Base-by-base conservation (phyloP, 2,113 vertebrate genomes). In the Periophthalmodon schlosseri region DNA sequence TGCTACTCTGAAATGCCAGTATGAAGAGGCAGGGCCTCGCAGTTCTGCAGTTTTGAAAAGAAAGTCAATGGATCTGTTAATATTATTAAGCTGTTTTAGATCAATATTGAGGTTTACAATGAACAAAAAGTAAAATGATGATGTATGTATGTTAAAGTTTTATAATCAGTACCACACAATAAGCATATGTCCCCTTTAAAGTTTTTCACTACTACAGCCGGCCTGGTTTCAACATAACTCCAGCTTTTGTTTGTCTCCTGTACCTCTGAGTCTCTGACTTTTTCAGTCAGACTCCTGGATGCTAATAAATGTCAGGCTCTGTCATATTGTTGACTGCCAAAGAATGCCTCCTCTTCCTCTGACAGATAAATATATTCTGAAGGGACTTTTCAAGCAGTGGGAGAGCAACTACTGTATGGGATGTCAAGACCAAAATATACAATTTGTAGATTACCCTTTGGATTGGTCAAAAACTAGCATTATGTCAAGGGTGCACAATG, bases 291-390 rank as follows among this genome's bases (percentile, higher is more conserved):
- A 72, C 75, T 70, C 74, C 68, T 36, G n/a, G 68, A 61, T 44
- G 61, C 60, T 68, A 77, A 75, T 76, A 44, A 71, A 73, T 69
- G 80, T 83, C 81, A 75, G 68, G 77, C 72, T 24, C 71, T 81
- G 68, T 79, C 68, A 73, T 80, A 68, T 78, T 70, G 57, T 58
- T 57, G 80, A 70, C 82, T 88, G 80, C 80, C 83, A 78, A 84
- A 83, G 79, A 81, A 83, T 79, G 76, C 82, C 75, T 80, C 72
- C 61, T 75, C 76, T 84, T 82, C 69, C 80, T 64, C 75, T 77
- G 81, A 77, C 78, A 72, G 77, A 86, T 84, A 82, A 89, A 91
- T 77, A 73, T 66, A 79, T 88, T 80, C 87, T 69, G 79, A 84
- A 72, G 87, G 84, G 84, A 72, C 64, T 80, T 84, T 70, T 73